phyloP scores from a whole-genome alignment of 1,140 invertebrate genomes.

The Plutomurus gul region DNA sequence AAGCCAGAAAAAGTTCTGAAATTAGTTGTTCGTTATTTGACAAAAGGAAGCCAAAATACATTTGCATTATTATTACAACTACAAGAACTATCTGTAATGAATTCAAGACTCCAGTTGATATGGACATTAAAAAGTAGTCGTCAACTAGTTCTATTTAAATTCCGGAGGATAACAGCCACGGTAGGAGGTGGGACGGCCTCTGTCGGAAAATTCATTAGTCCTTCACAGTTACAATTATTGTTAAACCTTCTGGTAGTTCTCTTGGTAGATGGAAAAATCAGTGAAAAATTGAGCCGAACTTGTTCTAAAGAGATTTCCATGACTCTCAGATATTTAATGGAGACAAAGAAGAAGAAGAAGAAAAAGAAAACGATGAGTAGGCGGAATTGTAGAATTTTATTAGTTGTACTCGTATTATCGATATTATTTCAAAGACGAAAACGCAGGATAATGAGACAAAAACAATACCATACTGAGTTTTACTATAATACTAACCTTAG shows the following conservation, averaged over 20 bases:
- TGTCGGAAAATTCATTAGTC: slow-evolving; percentile 5
- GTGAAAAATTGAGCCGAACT: neutral
- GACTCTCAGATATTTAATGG: slow-evolving; percentile 6
- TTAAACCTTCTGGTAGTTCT: neutral
- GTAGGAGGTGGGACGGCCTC: neutral
- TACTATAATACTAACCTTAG: neutral
- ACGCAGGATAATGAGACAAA: slow-evolving; percentile 15
- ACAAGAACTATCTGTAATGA: slow-evolving; percentile 1
- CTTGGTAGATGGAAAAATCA: neutral
- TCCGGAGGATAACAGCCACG: neutral
- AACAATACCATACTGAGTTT: slow-evolving; percentile 25
- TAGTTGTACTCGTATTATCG: neutral
- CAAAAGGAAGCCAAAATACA: slow-evolving; percentile 1
- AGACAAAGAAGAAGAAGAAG: no score
- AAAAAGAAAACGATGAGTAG: slow-evolving; percentile 17
- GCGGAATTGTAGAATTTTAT: slow-evolving; percentile 8
- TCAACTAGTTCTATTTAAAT: slow-evolving; percentile 28
- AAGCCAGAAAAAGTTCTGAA: slow-evolving; percentile 2
- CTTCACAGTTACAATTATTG: slow-evolving; percentile 6
- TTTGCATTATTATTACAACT: slow-evolving; percentile 3
- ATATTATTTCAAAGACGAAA: slow-evolving; percentile 25
- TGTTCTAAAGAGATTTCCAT: slow-evolving; percentile 19
- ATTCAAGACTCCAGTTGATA: slow-evolving; percentile 15
- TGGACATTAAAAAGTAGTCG: slow-evolving; percentile 26
- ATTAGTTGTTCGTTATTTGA: slow-evolving; percentile 9